Evolutionary conservation across 1,140 invertebrate species (phyloP), one percentile per base, ranked within the genome.

Genomic region (Solenopsis fugax): DNA sequence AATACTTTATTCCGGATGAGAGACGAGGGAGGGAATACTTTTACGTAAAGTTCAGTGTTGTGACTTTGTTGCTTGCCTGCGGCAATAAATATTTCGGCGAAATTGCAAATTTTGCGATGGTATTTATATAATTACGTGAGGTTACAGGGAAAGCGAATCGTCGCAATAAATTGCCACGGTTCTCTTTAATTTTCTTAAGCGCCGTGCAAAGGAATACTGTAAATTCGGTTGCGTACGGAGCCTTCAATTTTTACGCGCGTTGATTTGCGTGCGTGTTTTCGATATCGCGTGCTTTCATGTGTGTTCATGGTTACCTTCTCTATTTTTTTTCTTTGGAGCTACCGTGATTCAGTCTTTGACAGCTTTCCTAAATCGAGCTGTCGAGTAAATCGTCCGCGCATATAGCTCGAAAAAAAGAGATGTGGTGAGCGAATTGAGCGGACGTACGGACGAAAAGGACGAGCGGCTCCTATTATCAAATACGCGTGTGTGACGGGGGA

Each of bases 391-490:
- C 56, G 58, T 87, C 21, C 67, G 56, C 65, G 48, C 21, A 45
- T 21, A 87, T 50, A 72, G 24, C n/a, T 29, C 24, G 41, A 24
- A 45, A 45, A 45, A 82, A 41, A 64, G 69, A 45, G 50, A 69
- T 41, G 29, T 21, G 45, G 12, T 12, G 34, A 60, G 45, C 29
- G 80, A 54, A 72, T 72, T n/a, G 73, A 78, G 52, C 60, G 75
- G 48, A 78, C 34, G 60, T 24, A 62, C 34, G 29, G 60, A 54
- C 54, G 69, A 48, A 45, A 58, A 21, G 58, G 41, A 65, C 6
- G n/a, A 48, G 21, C 10, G 52, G 37, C 24, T 75, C 67, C 58
- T 88, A 77, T 71, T 88, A 89, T 88, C 86, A 85, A 88, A 77
- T 34, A 45, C 52, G 37, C 60, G 62, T 21, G 21, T 24, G 24